Evolutionary conservation across 2,113 vertebrate species (phyloP).

Genomic region (Coracopsis vasa): DNA sequence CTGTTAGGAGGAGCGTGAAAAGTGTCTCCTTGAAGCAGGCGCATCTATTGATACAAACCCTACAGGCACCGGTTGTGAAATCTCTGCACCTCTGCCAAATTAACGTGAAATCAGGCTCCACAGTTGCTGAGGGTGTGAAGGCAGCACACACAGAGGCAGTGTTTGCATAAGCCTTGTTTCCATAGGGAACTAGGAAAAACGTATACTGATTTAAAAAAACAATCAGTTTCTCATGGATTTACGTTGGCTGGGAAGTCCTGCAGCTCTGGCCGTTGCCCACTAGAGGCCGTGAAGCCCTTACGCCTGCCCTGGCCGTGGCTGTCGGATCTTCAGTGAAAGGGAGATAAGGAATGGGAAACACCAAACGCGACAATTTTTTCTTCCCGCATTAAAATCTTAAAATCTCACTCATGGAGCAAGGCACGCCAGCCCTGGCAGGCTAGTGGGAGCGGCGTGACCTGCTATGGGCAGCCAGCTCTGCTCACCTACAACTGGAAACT

Average conservation of each 20-base stretch:
- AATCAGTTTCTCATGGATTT: background rate
- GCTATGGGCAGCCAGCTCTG: background rate
- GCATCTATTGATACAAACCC: background rate
- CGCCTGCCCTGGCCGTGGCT: background rate
- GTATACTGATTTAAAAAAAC: fast-evolving
- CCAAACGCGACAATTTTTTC: background rate
- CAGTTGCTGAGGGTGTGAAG: background rate
- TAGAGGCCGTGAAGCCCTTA: conserved; percentile 77
- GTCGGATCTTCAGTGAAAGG: background rate
- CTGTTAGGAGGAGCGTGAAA: background rate
- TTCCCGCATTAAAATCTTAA: background rate
- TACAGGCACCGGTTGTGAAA: background rate
- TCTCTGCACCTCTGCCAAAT: background rate
- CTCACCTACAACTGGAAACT: background rate
- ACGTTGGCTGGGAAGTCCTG: background rate
- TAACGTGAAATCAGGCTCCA: background rate
- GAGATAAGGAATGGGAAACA: background rate
- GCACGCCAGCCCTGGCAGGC: background rate
- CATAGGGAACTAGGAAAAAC: background rate
- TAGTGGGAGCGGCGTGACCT: background rate
- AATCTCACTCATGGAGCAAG: background rate
- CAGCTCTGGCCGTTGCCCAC: conserved; percentile 58
- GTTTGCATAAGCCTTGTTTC: background rate
- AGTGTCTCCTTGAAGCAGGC: background rate
- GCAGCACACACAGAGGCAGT: background rate